Percentiles rank a stretch among this genome's conserved stretches.
Conservation (phyloP, 2,888 invertebrate genomes). For the Pterostichus niger region DNA sequence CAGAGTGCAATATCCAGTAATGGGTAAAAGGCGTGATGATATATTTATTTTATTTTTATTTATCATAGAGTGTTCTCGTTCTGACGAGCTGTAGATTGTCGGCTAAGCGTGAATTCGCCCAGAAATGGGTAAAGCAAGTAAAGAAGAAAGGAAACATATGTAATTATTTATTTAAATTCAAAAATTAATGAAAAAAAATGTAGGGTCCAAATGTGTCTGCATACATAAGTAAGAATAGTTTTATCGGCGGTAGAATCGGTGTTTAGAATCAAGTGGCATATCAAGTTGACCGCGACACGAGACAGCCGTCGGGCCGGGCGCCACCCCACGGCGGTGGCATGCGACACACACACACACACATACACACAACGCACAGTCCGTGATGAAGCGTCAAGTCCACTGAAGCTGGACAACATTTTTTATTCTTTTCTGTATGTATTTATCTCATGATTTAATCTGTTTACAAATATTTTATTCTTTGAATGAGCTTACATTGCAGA, state of each 20-base stretch:
- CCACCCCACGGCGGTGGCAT: slow-evolving; percentile 50
- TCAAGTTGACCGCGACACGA: slow-evolving; percentile 42
- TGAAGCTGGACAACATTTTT: slow-evolving; percentile 34
- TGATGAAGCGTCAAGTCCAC: slow-evolving; percentile 46
- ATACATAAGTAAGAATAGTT: slow-evolving; percentile 16
- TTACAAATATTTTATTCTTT: slow-evolving; percentile 24
- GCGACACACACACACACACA: slow-evolving; percentile 40
- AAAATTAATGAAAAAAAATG: background rate
- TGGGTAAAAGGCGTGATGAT: too few species aligned
- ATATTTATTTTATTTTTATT: too few species aligned
- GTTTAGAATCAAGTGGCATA: slow-evolving; percentile 45
- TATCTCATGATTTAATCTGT: slow-evolving; percentile 39
- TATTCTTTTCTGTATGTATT: slow-evolving; percentile 33
- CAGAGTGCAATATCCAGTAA: too few species aligned
- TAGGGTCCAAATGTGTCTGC: background rate
- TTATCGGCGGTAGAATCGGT: slow-evolving; percentile 20
- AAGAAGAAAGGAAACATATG: too few species aligned
- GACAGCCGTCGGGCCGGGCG: slow-evolving; percentile 37
- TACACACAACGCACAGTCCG: background rate
- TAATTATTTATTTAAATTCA: background rate
- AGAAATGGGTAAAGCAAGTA: too few species aligned
- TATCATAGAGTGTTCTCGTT: too few species aligned
- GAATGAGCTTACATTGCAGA: background rate
- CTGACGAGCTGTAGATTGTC: too few species aligned
- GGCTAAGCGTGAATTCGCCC: too few species aligned